Evolutionary conservation across 2,797 vertebrate genomes (phyloP), one percentile per base, ranked within the genome.

Genomic region (Siniperca obscura): DNA sequence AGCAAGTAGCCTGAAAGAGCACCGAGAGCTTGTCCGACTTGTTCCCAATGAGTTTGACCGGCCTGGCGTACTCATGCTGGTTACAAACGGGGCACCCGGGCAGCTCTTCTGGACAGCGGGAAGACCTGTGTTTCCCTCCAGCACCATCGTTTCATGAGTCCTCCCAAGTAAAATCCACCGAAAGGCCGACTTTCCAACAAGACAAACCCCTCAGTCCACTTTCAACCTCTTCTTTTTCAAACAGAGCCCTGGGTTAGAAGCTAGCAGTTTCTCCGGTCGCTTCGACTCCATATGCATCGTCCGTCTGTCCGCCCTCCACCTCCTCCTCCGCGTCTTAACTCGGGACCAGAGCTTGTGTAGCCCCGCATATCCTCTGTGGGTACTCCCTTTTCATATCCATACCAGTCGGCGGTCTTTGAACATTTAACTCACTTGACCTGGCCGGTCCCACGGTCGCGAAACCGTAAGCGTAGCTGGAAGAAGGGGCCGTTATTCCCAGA

Each of bases 101-200:
- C 95, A 91, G 95, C 95, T 96, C 93, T 94, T 93, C 94, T 93
- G 94, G 93, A 94, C 95, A 94, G 93, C 95, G 93, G 94, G 94
- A 82, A 92, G 93, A 94, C 86, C 93, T 82, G 92, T 86, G 92
- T 93, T 93, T 94, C 94, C 91, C 93, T 94, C 92, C 93, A 83
- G 96, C 96, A 96, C 94, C 98, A 98, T 98, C 96, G 89, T 97
- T 95, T 95, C 96, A 96, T 91, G 88, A 95, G 94, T 92, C 92
- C 92, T 87, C 85, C 93, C 89, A 85, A 87, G 88, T 83, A 85
- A 87, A 88, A 92, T 92, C 87, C 86, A 86, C 68, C 55, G 40
- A 62, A 42, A 52, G 46, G 60, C 62, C 75, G 55, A 83, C 82
- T 34, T 71, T 85, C 85, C 82, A 67, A 46, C 59, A n/a, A 59